Evolutionary conservation across 1,140 invertebrate genomes (phyloP).

Genomic region (Sitobion miscanthi): DNA sequence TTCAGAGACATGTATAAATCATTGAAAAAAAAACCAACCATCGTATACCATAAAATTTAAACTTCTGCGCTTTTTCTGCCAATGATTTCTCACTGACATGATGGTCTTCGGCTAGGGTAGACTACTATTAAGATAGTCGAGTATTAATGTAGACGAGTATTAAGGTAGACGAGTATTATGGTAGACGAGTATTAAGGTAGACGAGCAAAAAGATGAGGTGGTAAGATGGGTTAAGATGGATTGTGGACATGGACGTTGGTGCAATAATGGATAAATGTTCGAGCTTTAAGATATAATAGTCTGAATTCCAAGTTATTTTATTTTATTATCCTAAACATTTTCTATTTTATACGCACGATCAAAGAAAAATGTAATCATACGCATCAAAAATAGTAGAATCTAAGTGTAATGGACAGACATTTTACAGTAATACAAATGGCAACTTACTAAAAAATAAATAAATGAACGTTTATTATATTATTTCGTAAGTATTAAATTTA

Average conservation of each 20-base stretch:
- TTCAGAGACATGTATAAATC: neutral
- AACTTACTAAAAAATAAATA: neutral
- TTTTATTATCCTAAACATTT: neutral
- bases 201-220: neutral
- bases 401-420: neutral
- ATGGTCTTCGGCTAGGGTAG: neutral
- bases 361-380: constrained; percentile 1
- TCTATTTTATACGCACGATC: neutral
- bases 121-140: neutral
- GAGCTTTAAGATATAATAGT: neutral
- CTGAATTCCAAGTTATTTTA: neutral
- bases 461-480: neutral
- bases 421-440: neutral
- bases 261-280: neutral
- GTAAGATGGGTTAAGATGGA: neutral
- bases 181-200: neutral
- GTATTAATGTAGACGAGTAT: neutral
- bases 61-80: neutral
- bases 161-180: neutral
- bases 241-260: neutral
- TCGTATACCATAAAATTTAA: neutral
- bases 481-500: neutral
- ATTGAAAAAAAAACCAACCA: neutral
- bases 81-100: neutral
- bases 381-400: neutral